phyloP scores from a whole-genome alignment of 2,888 invertebrate genomes.

The Resseliella maxima region DNA sequence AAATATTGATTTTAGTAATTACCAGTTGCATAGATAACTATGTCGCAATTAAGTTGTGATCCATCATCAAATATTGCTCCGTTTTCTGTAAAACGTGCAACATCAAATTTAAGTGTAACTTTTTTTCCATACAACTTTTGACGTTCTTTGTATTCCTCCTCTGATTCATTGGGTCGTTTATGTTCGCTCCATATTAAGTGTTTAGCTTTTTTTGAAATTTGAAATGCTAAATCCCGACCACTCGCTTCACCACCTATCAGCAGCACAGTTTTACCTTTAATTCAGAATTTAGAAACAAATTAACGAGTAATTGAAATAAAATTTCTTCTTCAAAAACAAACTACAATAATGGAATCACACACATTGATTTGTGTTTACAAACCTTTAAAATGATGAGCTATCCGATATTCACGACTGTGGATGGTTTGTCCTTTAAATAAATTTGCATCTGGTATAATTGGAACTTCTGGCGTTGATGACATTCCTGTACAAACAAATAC shows the following conservation, averaged over 20 bases:
- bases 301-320: not conserved
- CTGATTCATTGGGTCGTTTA: constrained; percentile 25
- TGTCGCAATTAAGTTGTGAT: constrained; percentile 72
- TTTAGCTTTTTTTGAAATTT: constrained; percentile 73
- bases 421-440: no score
- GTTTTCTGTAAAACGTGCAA: constrained; percentile 69
- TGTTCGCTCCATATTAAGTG: constrained; percentile 79
- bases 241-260: constrained; percentile 91
- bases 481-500: no score
- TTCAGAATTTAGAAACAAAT: not conserved
- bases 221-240: constrained; percentile 81
- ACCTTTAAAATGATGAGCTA: constrained; percentile 75
- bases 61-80: constrained; percentile 75
- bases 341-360: no score
- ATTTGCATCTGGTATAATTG: no score
- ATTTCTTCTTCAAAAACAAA: not conserved
- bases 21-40: constrained; percentile 83
- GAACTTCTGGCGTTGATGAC: no score
- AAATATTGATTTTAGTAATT: constrained; percentile 41
- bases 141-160: constrained; percentile 54
- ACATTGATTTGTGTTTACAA: no score
- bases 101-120: constrained; percentile 75
- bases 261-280: constrained; percentile 76
- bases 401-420: constrained; percentile 78
- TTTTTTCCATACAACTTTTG: constrained; percentile 69